phyloP scores from a whole-genome alignment of 1,140 invertebrate species.

The Diprion similis region DNA sequence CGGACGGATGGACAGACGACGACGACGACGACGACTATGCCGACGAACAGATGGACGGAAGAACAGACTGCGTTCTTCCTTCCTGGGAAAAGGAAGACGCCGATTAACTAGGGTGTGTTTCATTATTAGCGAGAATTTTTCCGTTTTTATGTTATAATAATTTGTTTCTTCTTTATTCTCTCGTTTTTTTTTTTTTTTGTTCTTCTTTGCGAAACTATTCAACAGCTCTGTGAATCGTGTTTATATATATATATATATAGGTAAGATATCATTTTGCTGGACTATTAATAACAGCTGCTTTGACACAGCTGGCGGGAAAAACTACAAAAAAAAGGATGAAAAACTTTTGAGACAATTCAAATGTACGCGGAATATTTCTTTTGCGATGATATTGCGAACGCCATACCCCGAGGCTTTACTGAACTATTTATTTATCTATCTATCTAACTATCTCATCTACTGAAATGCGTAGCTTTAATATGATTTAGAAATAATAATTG shows the following conservation, averaged over 20 bases:
- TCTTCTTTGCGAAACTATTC: background rate
- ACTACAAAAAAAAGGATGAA: background rate
- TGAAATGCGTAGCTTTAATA: background rate
- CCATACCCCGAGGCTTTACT: too few species aligned
- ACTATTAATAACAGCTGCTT: too few species aligned
- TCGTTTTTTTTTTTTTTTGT: too few species aligned
- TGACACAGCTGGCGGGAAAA: background rate
- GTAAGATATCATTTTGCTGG: too few species aligned
- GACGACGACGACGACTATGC: too few species aligned
- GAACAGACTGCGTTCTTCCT: background rate
- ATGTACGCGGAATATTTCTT: background rate
- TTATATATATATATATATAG: background rate
- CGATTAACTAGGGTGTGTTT: background rate
- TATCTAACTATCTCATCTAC: background rate
- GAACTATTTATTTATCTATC: too few species aligned
- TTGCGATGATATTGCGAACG: background rate
- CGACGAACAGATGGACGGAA: background rate
- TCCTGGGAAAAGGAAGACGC: background rate
- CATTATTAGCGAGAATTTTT: background rate
- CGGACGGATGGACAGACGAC: background rate
- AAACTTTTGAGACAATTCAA: background rate
- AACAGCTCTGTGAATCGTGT: background rate
- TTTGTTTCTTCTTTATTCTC: too few species aligned
- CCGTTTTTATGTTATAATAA: too few species aligned
- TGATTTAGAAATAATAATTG: background rate